Base-by-base conservation (phyloP, 2,113 vertebrate species). In the Entelurus aequoreus region DNA sequence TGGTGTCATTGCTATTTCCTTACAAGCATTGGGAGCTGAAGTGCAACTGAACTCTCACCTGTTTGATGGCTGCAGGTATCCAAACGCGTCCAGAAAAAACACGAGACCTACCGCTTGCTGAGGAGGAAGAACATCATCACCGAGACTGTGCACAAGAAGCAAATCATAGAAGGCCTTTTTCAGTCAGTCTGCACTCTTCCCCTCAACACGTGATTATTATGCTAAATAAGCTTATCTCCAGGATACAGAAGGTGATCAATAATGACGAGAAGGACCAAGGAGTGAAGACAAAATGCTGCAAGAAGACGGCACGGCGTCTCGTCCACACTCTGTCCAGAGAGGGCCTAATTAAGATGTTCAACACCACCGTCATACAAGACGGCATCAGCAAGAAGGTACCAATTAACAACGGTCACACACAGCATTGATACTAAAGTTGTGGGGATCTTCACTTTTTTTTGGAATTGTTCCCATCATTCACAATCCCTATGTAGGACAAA, bases 81-180 rank as follows among this genome's bases (percentile, higher is more conserved):
- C 35, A 21, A 1, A 1, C 1, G 1, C 5, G 0, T 15, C 4
- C 42, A 84, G 35, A 68, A 69, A 72, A 0, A 62, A 8, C 10
- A 91, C 0, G 92, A 95, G 81, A 99, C 96, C 0, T 97, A 94
- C 74, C 87, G 96, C 3, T 86, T 97, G 48, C 80, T 99, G 53
- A 96, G 92, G 54, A 94, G 97, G 65, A 93, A 94, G 60, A 99
- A 98, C 54, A 84, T 97, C 69, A 99, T 99, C 13, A 89, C 97
- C 1, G 97, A 98, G 71, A 88, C 94, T 0, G 91, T 99, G 50
- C 84, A 84, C 48, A 94, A 84, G 85, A 84, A 92, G 12, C 93
- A 91, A 76, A 76, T 98, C 8, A 92, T 98, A 0, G 95, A 97
- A 67, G 96, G 93, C 56, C 78, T 95, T 28, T 95, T 92, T 89